phyloP scores from a whole-genome alignment of 2,113 vertebrate species.

The Triplophysa dalaica region DNA sequence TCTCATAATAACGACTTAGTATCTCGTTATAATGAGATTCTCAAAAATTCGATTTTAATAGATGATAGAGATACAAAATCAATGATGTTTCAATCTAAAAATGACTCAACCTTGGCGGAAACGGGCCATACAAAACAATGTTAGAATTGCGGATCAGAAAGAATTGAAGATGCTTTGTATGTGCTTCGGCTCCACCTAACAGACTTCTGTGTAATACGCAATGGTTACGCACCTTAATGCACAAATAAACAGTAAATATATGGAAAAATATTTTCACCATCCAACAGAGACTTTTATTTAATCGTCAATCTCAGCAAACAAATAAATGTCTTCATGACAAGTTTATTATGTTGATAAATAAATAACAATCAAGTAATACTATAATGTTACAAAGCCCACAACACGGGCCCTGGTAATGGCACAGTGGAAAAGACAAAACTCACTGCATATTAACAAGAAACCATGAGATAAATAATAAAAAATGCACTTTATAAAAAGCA shows the following conservation, averaged over 20 bases:
- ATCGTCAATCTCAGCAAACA: constrained; percentile 73
- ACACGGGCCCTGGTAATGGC: constrained; percentile 63
- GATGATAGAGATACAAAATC: no score
- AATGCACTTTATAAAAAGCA: constrained; percentile 54
- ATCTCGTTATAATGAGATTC: no score
- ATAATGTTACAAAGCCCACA: constrained; percentile 70
- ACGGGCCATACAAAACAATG: no score
- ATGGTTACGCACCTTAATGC: no score
- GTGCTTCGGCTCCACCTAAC: no score
- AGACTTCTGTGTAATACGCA: no score
- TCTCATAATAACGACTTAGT: no score
- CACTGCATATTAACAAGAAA: constrained; percentile 69
- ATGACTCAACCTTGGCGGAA: no score
- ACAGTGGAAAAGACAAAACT: constrained; percentile 68
- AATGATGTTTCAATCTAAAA: no score
- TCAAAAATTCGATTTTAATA: no score
- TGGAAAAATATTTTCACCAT: constrained; percentile 44
- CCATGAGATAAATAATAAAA: constrained; percentile 69
- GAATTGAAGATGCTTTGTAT: no score
- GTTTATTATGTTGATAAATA: constrained; percentile 72
- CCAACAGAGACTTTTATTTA: constrained; percentile 63
- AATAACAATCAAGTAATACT: constrained; percentile 72
- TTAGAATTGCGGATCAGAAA: no score
- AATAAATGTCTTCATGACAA: constrained; percentile 72
- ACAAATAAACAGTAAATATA: background rate